These are phyloP conservation scores for Saccostrea echinata DNA, from an alignment of 1,140 invertebrate species.

Conservation along the genomic window DNA sequence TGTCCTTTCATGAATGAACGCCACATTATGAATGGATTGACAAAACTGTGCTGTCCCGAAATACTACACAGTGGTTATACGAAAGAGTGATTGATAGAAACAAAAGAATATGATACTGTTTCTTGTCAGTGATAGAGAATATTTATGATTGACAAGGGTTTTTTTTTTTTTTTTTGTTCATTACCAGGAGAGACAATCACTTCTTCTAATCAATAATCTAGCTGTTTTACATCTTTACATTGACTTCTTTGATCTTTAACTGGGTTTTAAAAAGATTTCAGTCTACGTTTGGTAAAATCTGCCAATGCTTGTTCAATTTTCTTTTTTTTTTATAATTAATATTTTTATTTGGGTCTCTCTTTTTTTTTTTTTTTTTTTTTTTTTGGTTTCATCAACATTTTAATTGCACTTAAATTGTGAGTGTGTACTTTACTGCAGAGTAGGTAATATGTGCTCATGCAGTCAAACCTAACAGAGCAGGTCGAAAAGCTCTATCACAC, in stretches of 20 bases:
- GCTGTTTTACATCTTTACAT: not conserved
- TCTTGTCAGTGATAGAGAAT: conserved; percentile 2
- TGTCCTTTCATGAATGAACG: conserved; percentile 28
- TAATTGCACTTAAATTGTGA: too few species aligned
- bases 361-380: too few species aligned
- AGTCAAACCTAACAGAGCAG: too few species aligned
- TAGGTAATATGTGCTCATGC: too few species aligned
- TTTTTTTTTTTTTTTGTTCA: conserved; percentile 24
- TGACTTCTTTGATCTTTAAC: not conserved
- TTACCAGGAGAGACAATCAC: not conserved
- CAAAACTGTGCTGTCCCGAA: conserved; percentile 26
- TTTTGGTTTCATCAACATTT: too few species aligned
- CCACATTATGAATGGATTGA: conserved; percentile 24
- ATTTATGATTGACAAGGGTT: conserved; percentile 19
- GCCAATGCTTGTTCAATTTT: too few species aligned
- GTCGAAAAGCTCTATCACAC: too few species aligned
- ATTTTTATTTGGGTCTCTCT: too few species aligned
- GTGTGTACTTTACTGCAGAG: too few species aligned
- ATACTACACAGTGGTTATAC: conserved; percentile 32
- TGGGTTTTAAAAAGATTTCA: too few species aligned
- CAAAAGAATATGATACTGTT: not conserved
- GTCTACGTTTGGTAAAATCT: too few species aligned
- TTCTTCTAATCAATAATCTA: not conserved
- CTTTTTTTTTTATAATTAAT: too few species aligned
- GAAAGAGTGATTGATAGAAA: conserved; percentile 37